These are phyloP conservation scores for Trematomus bernacchii DNA, from an alignment of 2,797 vertebrate genomes.

Conservation along the genomic window DNA sequence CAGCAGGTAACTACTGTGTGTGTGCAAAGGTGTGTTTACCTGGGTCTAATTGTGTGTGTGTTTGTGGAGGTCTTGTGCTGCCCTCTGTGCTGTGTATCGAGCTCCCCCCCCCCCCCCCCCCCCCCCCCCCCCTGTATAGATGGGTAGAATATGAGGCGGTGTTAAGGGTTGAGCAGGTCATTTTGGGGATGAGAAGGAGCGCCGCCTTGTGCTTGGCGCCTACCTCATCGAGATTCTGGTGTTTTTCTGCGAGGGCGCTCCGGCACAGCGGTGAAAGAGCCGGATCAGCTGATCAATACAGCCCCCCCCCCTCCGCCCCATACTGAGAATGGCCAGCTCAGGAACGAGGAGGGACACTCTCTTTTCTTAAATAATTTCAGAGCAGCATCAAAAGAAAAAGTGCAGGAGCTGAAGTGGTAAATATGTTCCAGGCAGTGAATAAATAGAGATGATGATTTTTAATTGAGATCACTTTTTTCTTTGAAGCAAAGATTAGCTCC, in stretches of 20 bases:
- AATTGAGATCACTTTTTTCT: conserved; percentile 42
- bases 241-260: conserved; percentile 58
- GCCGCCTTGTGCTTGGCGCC: background rate
- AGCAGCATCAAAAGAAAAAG: conserved; percentile 26
- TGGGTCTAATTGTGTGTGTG: conserved; percentile 25
- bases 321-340: conserved; percentile 30
- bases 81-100: conserved; percentile 26
- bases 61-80: background rate
- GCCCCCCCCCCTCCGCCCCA: conserved; percentile 33
- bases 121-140: conserved; percentile 32
- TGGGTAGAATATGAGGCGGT: conserved; percentile 50
- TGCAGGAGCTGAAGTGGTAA: conserved; percentile 19
- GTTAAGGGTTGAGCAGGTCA: conserved; percentile 37
- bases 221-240: conserved; percentile 71
- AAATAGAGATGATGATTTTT: conserved; percentile 46
- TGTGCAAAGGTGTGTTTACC: conserved; percentile 32
- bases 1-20: conserved; percentile 11
- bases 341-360: conserved; percentile 34
- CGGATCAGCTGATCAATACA: conserved; percentile 75
- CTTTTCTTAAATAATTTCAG: conserved; percentile 33
- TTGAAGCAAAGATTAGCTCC: conserved; percentile 20
- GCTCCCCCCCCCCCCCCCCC: conserved; percentile 33
- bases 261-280: conserved; percentile 43
- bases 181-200: conserved; percentile 42
- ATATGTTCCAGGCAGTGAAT: conserved; percentile 17